phyloP scores from a whole-genome alignment of 2,888 invertebrate genomes.

The Cosmia trapezina region DNA sequence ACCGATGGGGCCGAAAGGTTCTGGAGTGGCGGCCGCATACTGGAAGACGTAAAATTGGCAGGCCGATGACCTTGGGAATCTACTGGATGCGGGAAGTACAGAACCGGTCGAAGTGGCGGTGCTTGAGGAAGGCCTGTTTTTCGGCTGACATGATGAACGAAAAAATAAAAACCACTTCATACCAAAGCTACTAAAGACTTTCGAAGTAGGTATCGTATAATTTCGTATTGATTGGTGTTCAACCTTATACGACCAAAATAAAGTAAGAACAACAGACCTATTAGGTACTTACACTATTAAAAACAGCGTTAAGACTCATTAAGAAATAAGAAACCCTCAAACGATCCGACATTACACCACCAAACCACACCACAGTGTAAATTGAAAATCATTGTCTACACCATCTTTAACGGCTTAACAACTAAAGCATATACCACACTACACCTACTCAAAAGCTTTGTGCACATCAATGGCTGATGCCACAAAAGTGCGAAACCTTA shows the following conservation, averaged over 20 bases:
- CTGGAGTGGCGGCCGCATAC: too few relatives aligned
- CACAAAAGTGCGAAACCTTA: constrained; percentile 87
- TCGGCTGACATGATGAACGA: too few relatives aligned
- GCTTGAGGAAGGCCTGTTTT: too few relatives aligned
- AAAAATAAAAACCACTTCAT: not conserved
- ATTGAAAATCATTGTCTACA: constrained; percentile 58
- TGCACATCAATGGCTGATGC: constrained; percentile 80
- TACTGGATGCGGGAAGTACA: too few relatives aligned
- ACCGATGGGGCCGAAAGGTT: too few relatives aligned
- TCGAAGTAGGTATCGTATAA: too few relatives aligned
- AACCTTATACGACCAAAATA: not conserved
- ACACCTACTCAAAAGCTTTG: constrained; percentile 73
- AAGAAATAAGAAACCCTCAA: not conserved
- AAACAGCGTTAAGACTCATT: not conserved
- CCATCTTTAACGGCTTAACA: constrained; percentile 54
- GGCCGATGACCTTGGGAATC: too few relatives aligned
- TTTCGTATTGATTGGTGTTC: too few relatives aligned
- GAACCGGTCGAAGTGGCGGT: too few relatives aligned
- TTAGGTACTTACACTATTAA: not conserved
- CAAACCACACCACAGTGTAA: constrained; percentile 53
- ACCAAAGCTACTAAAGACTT: not conserved
- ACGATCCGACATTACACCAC: constrained; percentile 3
- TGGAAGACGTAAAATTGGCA: too few relatives aligned
- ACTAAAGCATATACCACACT: constrained; percentile 47
- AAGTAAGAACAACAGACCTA: not conserved